Conservation (phyloP, 2,888 invertebrate species). For the Ophonus ardosiacus region DNA sequence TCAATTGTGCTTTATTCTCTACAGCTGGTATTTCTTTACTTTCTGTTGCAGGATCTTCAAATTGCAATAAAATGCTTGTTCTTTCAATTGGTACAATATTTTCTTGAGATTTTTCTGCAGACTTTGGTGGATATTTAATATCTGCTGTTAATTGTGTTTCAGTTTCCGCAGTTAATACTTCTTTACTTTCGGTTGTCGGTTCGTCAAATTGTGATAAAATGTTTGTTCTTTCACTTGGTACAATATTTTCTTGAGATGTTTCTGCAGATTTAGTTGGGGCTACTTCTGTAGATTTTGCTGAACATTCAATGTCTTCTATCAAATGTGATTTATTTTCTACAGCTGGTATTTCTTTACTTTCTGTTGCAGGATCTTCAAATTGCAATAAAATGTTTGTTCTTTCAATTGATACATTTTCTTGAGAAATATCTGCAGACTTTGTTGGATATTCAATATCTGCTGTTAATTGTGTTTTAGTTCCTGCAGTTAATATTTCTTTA, state of each 20-base stretch:
- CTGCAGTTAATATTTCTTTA: not conserved
- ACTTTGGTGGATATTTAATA: not conserved
- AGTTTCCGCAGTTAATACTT: not conserved
- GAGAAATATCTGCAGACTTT: not conserved
- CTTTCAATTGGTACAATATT: not conserved
- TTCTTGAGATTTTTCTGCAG: not conserved
- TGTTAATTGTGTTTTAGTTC: not conserved
- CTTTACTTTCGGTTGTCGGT: not conserved
- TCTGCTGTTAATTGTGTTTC: not conserved
- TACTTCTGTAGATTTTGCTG: not conserved
- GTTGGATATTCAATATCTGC: not conserved
- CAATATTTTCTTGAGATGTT: not conserved
- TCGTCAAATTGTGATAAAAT: constrained; percentile 11
- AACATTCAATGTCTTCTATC: not conserved
- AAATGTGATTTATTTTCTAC: not conserved
- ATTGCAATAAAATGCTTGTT: not conserved
- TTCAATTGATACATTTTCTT: not conserved
- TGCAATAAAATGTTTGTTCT: not conserved
- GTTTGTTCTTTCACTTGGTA: not conserved
- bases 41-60: constrained; percentile 5
- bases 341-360: not conserved
- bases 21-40: not conserved
- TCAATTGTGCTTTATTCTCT: not conserved
- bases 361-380: constrained; percentile 3
- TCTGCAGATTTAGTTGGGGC: not conserved